Base-by-base conservation (phyloP, 1,140 invertebrate genomes). In the Aphis gossypii region DNA sequence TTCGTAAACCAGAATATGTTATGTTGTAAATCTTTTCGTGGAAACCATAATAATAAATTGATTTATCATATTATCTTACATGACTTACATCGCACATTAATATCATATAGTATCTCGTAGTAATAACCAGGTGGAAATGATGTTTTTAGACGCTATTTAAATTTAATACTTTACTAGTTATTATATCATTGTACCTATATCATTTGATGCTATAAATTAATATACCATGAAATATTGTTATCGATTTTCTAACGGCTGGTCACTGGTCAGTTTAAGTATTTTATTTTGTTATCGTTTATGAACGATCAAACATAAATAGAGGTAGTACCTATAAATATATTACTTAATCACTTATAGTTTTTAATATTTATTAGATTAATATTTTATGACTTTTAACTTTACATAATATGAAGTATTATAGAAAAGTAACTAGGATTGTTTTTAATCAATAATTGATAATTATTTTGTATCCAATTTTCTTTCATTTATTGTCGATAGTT, bases 1-100 rank as follows among this genome's bases (percentile, higher is more conserved):
- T 76, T 76, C 60, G 30, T 76, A 76, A 76, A n/a, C 60, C 60
- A 76, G 60, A 76, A 76, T 76, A 76, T n/a, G n/a, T n/a, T 76
- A 76, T 76, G 60, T 76, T n/a, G 30, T 76, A 76, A 76, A 76
- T 76, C 60, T 23, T 76, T 35, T 60, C 60, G 60, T 35, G 18
- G 30, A 76, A 5, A n/a, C n/a, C 60, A 68, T 68, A 68, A 76
- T 76, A 76, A 76, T 76, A 76, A 76, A 76, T 76, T 76, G 60
- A 76, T 76, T 76, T 76, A 76, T 76, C 60, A 76, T 76, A 76
- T 76, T 76, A 76, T 76, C 60, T 21, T n/a, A 76, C 60, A n/a
- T 76, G n/a, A 5, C n/a, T 41, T n/a, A 76, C 60, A 76, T 76
- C 60, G n/a, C 60, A 76, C 30, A 76, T 76, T 76, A 76, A 76